Evolutionary conservation across 2,888 invertebrate genomes (phyloP).

Genomic region (Machimus atricapillus): DNA sequence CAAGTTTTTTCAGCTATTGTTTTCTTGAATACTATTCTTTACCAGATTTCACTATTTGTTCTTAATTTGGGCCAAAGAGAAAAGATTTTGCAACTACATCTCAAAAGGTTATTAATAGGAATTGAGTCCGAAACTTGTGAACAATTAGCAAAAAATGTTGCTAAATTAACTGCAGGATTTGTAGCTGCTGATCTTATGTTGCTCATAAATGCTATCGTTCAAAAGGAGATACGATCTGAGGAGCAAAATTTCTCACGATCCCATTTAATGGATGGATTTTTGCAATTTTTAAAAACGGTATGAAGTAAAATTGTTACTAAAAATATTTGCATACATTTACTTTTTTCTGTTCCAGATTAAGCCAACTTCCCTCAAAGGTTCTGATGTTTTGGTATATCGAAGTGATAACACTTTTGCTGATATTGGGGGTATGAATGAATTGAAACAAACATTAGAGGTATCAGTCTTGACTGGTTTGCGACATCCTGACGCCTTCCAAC

Average conservation of each 20-base stretch:
- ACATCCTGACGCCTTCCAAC: constrained; percentile 64
- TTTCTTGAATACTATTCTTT: neutral
- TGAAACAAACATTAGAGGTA: constrained; percentile 65
- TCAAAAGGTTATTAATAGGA: neutral
- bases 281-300: neutral
- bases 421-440: constrained; percentile 66
- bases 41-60: neutral
- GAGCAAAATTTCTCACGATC: neutral
- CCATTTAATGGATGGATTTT: neutral
- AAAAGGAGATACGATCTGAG: neutral
- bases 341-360: constrained; percentile 47
- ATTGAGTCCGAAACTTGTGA: neutral
- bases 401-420: constrained; percentile 62
- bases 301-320: too few relatives aligned
- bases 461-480: constrained; percentile 68
- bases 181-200: neutral
- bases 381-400: constrained; percentile 61
- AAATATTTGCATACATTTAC: neutral
- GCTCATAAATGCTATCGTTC: neutral
- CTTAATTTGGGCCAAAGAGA: neutral
- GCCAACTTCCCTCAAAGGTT: constrained; percentile 62
- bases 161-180: neutral
- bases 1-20: too few relatives aligned
- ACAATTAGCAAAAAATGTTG: neutral
- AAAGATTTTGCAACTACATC: neutral